phyloP scores from a whole-genome alignment of 2,888 invertebrate genomes.

The Tipula confusa region DNA sequence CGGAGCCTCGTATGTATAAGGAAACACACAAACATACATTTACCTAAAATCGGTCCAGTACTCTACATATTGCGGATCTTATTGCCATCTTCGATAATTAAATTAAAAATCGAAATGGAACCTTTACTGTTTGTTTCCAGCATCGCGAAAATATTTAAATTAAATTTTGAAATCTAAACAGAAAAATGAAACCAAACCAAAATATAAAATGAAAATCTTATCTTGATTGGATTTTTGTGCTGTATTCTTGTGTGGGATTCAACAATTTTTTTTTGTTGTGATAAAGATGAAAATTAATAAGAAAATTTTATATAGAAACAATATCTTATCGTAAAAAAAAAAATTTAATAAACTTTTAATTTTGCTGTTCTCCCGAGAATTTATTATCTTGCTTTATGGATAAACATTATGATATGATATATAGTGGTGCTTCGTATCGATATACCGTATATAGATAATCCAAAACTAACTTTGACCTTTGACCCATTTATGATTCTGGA shows the following conservation, averaged over 20 bases:
- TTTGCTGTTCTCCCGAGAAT: not conserved
- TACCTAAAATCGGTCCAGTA: no score
- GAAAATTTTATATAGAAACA: not conserved
- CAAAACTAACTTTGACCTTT: not conserved
- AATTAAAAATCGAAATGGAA: not conserved
- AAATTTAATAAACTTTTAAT: not conserved
- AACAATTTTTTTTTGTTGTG: not conserved
- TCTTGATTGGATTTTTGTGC: not conserved
- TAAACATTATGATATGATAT: not conserved
- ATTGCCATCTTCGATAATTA: not conserved
- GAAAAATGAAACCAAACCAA: not conserved
- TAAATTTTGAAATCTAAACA: not conserved
- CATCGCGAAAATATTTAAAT: not conserved
- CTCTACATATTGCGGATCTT: no score
- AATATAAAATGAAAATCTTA: not conserved
- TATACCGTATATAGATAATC: no score
- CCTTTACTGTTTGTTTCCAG: not conserved
- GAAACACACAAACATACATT: no score
- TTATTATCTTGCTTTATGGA: not conserved
- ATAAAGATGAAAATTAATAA: not conserved
- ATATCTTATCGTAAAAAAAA: not conserved
- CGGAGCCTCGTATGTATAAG: no score
- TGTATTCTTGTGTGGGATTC: not conserved
- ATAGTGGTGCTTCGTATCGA: not conserved
- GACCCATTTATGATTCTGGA: not conserved